phyloP scores from a whole-genome alignment of 2,888 invertebrate species.

The Pasiphila rectangulata region DNA sequence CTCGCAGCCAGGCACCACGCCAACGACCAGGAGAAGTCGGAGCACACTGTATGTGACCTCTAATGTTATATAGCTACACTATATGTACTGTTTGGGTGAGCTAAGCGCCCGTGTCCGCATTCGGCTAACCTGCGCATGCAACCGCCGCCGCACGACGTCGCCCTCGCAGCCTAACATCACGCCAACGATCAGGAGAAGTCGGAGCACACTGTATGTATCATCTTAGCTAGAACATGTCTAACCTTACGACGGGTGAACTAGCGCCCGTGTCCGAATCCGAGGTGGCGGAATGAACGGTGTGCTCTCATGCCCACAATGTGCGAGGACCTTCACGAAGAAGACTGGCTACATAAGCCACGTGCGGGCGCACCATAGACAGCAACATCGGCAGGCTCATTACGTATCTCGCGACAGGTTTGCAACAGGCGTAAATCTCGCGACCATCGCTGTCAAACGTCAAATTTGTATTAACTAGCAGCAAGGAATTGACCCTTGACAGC shows the following conservation, averaged over 20 bases:
- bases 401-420: no score
- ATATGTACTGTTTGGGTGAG: conserved; percentile 85
- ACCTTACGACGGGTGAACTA: conserved; percentile 85
- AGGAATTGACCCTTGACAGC: no score
- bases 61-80: no score
- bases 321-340: no score
- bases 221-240: conserved; percentile 83
- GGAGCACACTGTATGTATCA: conserved; percentile 40
- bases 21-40: conserved; percentile 73
- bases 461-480: no score
- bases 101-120: conserved; percentile 90
- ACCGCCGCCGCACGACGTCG: conserved; percentile 91
- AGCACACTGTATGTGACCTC: conserved; percentile 67
- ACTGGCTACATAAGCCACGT: no score
- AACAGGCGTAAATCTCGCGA: no score
- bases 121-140: conserved; percentile 91
- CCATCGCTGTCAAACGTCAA: no score
- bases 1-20: conserved; percentile 65
- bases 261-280: conserved; percentile 90
- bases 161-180: conserved; percentile 67
- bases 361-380: no score
- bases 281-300: conserved; percentile 88
- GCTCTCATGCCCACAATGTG: conserved; percentile 91
- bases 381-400: no score
- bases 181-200: conserved; percentile 76